These are phyloP conservation scores for Pagetopsis macropterus DNA, from an alignment of 2,797 vertebrate species.

Conservation along the genomic window DNA sequence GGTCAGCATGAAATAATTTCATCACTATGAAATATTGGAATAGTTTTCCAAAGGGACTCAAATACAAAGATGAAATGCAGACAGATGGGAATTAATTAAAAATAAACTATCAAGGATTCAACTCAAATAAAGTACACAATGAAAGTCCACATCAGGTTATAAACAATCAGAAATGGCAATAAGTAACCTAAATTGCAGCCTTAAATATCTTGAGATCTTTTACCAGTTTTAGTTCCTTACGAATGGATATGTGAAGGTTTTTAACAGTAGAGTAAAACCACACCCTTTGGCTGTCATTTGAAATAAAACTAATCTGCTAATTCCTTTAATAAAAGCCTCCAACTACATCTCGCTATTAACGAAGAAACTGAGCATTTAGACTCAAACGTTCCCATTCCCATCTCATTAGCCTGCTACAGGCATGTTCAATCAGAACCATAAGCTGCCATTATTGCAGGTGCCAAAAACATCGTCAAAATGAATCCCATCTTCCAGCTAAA, in stretches of 20 bases:
- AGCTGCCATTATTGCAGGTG: conserved; percentile 28
- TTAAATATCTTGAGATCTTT: background rate
- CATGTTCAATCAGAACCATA: conserved; percentile 33
- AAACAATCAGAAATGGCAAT: background rate
- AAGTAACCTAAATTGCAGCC: background rate
- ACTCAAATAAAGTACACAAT: background rate
- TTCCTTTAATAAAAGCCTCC: conserved; percentile 6
- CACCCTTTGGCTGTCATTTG: background rate
- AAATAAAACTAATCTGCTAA: conserved; percentile 5
- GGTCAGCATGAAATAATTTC: conserved; percentile 3
- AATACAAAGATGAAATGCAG: background rate
- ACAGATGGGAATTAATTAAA: background rate
- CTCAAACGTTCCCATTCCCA: background rate
- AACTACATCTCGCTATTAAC: background rate
- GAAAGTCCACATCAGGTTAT: background rate
- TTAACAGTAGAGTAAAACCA: conserved; percentile 10
- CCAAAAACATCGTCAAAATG: conserved; percentile 7
- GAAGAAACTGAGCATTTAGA: background rate
- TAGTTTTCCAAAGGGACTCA: conserved; percentile 3
- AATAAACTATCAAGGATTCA: background rate
- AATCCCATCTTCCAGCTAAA: conserved; percentile 5
- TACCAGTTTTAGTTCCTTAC: background rate
- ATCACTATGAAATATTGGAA: conserved; percentile 22
- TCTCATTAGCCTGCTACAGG: conserved; percentile 6
- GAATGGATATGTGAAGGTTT: background rate